phyloP scores from a whole-genome alignment of 2,888 invertebrate species.

The Drosophila suboccidentalis region DNA sequence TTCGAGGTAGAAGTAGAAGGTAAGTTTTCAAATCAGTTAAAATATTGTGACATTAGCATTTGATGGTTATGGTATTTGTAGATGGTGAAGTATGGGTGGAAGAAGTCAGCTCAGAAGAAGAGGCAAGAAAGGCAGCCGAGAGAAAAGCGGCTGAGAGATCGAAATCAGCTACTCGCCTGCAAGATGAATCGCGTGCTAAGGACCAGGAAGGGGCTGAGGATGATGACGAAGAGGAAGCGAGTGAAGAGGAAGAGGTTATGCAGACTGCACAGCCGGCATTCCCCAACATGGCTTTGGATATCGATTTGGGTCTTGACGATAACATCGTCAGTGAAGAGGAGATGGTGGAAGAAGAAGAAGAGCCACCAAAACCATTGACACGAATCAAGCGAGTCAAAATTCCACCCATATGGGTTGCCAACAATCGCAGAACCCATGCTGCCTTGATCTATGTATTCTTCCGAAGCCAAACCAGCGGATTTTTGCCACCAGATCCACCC shows the following conservation, averaged over 20 bases:
- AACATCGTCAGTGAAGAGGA: conserved; percentile 49
- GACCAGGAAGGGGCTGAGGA: conserved; percentile 43
- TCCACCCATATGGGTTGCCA: conserved; percentile 87
- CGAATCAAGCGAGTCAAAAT: conserved; percentile 81
- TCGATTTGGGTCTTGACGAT: conserved; percentile 56
- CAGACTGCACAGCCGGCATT: conserved; percentile 20
- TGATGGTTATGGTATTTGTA: conserved; percentile 25
- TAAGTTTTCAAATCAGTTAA: conserved; percentile 15
- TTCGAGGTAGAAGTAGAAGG: conserved; percentile 73
- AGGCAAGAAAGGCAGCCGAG: conserved; percentile 29
- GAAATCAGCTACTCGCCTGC: conserved; percentile 32
- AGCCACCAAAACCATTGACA: conserved; percentile 50
- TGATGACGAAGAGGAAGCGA: conserved; percentile 62
- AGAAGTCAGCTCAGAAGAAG: conserved; percentile 64
- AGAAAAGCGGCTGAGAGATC: conserved; percentile 31
- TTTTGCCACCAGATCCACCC: conserved; percentile 87
- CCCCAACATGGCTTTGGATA: conserved; percentile 52
- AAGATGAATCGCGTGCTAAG: conserved; percentile 32
- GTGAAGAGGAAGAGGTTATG: conserved; percentile 69
- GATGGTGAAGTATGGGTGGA: conserved; percentile 73
- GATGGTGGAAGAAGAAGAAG: conserved; percentile 55
- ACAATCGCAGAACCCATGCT: conserved; percentile 87
- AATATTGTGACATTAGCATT: neutral
- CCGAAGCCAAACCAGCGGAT: conserved; percentile 84
- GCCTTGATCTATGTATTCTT: conserved; percentile 87